Percentiles rank a stretch among this genome's conserved stretches.
Evolutionary conservation across 2,113 vertebrate genomes (phyloP).

Genomic region (Cebidichthys violaceus): DNA sequence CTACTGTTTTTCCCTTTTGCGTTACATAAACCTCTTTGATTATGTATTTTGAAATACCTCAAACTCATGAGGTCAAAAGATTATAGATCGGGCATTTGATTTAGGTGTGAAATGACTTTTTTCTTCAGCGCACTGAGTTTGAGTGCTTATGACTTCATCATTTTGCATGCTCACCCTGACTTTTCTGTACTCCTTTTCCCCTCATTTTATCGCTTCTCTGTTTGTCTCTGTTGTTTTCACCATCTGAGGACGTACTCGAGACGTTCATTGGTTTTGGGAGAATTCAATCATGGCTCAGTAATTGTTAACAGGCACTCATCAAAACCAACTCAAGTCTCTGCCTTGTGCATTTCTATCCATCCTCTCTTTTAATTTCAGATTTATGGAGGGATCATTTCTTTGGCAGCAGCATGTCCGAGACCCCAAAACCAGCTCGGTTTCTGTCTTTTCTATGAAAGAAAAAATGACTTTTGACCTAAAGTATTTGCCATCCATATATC

Average conservation of each 20-base stretch:
- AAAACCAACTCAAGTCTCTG: slow-evolving; percentile 63
- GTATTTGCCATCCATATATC: slow-evolving; percentile 59
- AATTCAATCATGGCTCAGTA: slow-evolving; percentile 74
- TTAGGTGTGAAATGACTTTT: background rate
- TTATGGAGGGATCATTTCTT: slow-evolving; percentile 71
- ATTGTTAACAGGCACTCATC: slow-evolving; percentile 78
- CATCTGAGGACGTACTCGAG: slow-evolving; percentile 64
- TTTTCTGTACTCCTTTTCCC: slow-evolving; percentile 31
- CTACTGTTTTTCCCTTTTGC: background rate
- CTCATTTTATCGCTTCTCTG: slow-evolving; percentile 34
- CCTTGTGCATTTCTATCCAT: slow-evolving; percentile 67
- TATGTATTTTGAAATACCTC: slow-evolving; percentile 1
- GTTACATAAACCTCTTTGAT: background rate
- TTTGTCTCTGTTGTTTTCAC: slow-evolving; percentile 60
- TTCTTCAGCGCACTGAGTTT: background rate
- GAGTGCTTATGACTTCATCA: slow-evolving; percentile 19
- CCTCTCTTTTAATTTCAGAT: slow-evolving; percentile 77
- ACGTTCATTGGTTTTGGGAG: slow-evolving; percentile 73
- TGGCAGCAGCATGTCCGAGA: slow-evolving; percentile 57
- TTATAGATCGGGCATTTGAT: background rate
- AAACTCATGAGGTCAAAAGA: background rate
- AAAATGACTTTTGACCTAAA: slow-evolving; percentile 64
- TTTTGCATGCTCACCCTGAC: slow-evolving; percentile 22
- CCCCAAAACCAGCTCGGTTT: slow-evolving; percentile 57
- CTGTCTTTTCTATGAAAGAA: slow-evolving; percentile 59